Evolutionary conservation across 2,888 invertebrate species (phyloP), one percentile per base, ranked within the genome.

Genomic region (Oxytorus armatus): DNA sequence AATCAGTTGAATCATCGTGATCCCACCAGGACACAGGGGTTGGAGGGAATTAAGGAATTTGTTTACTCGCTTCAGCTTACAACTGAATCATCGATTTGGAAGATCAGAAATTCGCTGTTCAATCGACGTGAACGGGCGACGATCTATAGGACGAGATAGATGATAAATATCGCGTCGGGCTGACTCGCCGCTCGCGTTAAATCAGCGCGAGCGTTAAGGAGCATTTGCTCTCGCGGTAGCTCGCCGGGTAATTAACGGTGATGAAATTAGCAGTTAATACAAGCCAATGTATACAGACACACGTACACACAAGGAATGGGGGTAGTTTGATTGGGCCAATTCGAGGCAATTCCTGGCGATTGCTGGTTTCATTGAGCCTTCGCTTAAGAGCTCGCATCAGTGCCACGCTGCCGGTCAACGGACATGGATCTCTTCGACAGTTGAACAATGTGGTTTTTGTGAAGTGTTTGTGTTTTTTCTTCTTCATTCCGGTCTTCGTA

Each of bases 331-430:
- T 92, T 92, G 92, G 91, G 90, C 91, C 92, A 92, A 92, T 92
- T 92, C 92, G 90, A 92, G 91, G 92, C 92, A 92, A 92, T 92
- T 92, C 92, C 91, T 92, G 91, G 90, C 90, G 92, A 92, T 92
- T 92, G 89, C 90, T 90, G 90, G 90, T 91, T 92, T 92, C 90
- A 92, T 92, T 91, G 91, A 91, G 90, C 88, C 89, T 88, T 89
- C 88, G 86, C 85, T 87, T 83, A 83, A 83, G 83, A 82, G 89
- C 89, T 88, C 84, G 82, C 89, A 84, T 90, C 91, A 91, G 92
- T 92, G 88, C 87, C 88, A 89, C 87, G 86, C 89, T 89, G 90
- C 87, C 88, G 89, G 87, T 86, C 90, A 89, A 87, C 88, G 86
- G 89, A 90, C 89, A 89, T 90, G 91, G 90, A 88, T 89, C 89